Evolutionary conservation across 2,113 vertebrate species (phyloP).

Genomic region (Enhydra lutris): DNA sequence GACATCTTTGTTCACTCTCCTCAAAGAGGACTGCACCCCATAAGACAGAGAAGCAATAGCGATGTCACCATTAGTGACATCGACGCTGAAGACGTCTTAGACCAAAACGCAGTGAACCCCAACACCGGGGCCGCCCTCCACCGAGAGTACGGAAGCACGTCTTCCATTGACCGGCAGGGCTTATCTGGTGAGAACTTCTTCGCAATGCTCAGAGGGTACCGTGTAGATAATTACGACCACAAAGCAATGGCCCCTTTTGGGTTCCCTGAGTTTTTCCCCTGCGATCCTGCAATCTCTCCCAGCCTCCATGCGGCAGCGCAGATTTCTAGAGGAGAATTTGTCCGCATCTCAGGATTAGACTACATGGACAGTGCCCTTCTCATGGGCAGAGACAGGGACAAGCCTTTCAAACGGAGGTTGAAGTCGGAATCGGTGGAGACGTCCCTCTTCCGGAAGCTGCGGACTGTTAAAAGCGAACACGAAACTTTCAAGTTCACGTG

Average conservation of each 20-base stretch:
- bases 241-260: slow-evolving; percentile 86
- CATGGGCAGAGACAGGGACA: slow-evolving; percentile 90
- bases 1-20: slow-evolving; percentile 92
- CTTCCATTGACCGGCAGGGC: slow-evolving; percentile 96
- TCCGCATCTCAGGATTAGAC: slow-evolving; percentile 92
- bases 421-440: slow-evolving; percentile 93
- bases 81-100: slow-evolving; percentile 93
- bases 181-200: slow-evolving; percentile 92
- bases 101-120: slow-evolving; percentile 95
- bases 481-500: slow-evolving; percentile 89
- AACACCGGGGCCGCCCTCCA: slow-evolving; percentile 96
- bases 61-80: slow-evolving; percentile 98
- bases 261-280: slow-evolving; percentile 91
- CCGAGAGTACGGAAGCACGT: slow-evolving; percentile 96
- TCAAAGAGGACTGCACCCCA: slow-evolving; percentile 91
- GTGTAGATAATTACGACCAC: slow-evolving; percentile 89
- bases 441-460: slow-evolving; percentile 92
- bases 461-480: slow-evolving; percentile 93
- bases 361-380: slow-evolving; percentile 90
- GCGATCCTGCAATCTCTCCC: slow-evolving; percentile 89
- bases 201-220: slow-evolving; percentile 92
- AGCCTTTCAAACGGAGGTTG: slow-evolving; percentile 91
- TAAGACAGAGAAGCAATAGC: slow-evolving; percentile 96
- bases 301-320: slow-evolving; percentile 94
- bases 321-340: slow-evolving; percentile 94